Conservation (phyloP, 2,888 invertebrate species). For the Hyposoter dolosus region DNA sequence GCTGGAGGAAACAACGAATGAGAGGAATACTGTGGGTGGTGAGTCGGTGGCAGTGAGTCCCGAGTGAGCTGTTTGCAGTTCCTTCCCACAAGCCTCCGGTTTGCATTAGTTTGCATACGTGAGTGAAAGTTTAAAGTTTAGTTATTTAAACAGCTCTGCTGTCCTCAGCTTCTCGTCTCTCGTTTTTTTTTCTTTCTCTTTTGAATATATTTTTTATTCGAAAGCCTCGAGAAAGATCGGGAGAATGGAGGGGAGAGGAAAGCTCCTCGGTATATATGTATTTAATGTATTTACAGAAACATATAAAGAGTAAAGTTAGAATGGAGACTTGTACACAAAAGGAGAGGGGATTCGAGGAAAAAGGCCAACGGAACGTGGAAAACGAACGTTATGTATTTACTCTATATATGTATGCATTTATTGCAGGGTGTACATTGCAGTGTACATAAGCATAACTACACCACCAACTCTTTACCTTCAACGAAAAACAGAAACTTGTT, state of each 20-base stretch:
- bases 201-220: conserved; percentile 17
- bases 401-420: conserved; percentile 63
- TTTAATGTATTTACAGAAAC: conserved; percentile 11
- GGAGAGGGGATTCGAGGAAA: conserved; percentile 9
- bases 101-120: conserved; percentile 82
- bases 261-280: not conserved
- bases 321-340: conserved; percentile 33
- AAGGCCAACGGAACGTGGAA: conserved; percentile 32
- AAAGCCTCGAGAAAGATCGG: conserved; percentile 12
- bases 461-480: conserved; percentile 63
- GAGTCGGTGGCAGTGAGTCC: conserved; percentile 72
- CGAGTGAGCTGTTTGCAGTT: conserved; percentile 82
- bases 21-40: conserved; percentile 64
- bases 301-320: conserved; percentile 22
- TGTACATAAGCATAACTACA: conserved; percentile 67
- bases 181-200: not conserved
- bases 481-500: conserved; percentile 71
- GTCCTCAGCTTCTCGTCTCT: conserved; percentile 48
- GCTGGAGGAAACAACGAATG: conserved; percentile 43
- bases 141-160: conserved; percentile 80
- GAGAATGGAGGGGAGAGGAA: conserved; percentile 35
- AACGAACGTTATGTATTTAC: conserved; percentile 67
- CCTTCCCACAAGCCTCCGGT: conserved; percentile 79
- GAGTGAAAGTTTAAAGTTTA: conserved; percentile 82
- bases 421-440: conserved; percentile 64